A percentile compares a stretch with the other conserved stretches of the same genome.
Conservation (phyloP, 2,113 vertebrate genomes). For the Tenebrosternarchus preto region DNA sequence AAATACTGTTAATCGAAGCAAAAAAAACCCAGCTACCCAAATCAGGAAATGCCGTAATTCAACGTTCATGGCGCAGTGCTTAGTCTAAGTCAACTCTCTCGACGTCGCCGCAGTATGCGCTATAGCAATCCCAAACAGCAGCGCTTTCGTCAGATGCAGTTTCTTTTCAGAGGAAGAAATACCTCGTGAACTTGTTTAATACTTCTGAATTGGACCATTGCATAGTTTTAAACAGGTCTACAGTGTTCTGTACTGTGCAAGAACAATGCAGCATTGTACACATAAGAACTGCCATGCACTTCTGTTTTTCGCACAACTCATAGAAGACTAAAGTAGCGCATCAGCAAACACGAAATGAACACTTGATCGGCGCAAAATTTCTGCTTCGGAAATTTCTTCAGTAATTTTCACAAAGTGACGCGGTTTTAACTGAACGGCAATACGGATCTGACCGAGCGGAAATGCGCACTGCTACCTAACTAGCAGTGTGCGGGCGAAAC, state of each 20-base stretch:
- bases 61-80: slow-evolving; percentile 48
- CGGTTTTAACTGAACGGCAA: no score
- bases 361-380: no score
- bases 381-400: no score
- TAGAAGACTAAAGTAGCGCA: background rate
- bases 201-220: background rate
- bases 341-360: background rate
- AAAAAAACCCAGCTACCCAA: background rate
- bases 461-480: no score
- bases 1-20: background rate
- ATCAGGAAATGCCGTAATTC: slow-evolving; percentile 13
- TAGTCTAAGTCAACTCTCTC: slow-evolving; percentile 11
- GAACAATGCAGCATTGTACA: background rate
- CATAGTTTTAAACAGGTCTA: background rate
- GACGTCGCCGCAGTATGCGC: slow-evolving; percentile 54
- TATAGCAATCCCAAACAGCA: background rate
- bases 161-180: slow-evolving; percentile 1
- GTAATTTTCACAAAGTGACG: no score
- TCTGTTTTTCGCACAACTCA: background rate
- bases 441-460: no score
- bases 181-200: background rate
- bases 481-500: no score
- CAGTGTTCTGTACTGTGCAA: background rate
- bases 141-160: background rate
- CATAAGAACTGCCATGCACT: background rate